Evolutionary conservation across 2,797 vertebrate genomes (phyloP), one percentile per base, ranked within the genome.

Genomic region (Nothura maculosa): DNA sequence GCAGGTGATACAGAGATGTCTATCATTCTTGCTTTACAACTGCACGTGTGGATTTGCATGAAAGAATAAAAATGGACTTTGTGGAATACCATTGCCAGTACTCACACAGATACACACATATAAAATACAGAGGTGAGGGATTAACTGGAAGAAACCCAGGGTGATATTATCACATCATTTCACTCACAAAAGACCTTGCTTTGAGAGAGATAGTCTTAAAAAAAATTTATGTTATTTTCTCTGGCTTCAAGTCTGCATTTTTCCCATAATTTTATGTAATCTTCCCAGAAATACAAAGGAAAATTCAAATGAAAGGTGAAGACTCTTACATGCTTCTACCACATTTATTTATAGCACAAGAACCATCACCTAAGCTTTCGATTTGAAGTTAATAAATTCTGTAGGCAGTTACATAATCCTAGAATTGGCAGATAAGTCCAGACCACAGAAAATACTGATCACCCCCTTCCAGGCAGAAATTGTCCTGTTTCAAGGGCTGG

Each of bases 371-470:
- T 92, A 84, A 93, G 70, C 62, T 95, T 96, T 87, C 77, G 89
- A 54, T 82, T 45, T 78, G 78, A 92, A 93, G 89, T 87, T 94
- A 92, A 92, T 82, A 94, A 94, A 91, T 70, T 70, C 76, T 54
- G 43, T 32, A 62, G 88, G 79, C 43, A 77, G 77, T 85, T 92
- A 63, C 58, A 54, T 9, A 45, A 61, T 40, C 73, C 75, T 87
- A 92, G 87, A 92, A 72, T 61, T 94, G 77, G 81, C 83, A 85
- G 84, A 62, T 64, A 90, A 75, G 42, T 24, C 82, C 32, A 69
- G 16, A 30, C 81, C 45, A 66, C 63, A 90, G 87, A 80, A 95
- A 96, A 58, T 58, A 85, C 34, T 63, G 73, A 48, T 8, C 63
- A 15, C 48, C 27, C 20, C 17, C 48, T 76, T 60, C 43, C 36